Conservation (phyloP, 1,140 invertebrate species). For the Nasonia vitripennis region DNA sequence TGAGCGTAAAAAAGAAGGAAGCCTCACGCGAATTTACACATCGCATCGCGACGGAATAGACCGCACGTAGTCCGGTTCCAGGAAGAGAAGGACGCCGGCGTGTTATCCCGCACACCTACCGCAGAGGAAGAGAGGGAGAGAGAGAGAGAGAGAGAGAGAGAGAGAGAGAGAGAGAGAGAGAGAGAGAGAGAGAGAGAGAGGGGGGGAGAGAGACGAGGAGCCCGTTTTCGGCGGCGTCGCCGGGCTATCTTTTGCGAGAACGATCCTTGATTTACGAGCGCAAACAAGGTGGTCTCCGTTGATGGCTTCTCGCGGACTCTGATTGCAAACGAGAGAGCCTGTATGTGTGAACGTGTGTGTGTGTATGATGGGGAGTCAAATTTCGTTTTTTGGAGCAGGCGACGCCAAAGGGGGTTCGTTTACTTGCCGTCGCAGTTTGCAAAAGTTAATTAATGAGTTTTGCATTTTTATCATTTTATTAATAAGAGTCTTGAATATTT, state of each 20-base stretch:
- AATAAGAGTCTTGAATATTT: too few relatives aligned
- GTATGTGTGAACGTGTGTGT: not conserved
- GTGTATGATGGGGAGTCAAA: not conserved
- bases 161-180: not conserved
- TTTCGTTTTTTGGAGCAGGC: not conserved
- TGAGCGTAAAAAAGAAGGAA: not conserved
- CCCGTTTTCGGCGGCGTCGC: slow-evolving; percentile 28
- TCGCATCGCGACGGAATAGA: not conserved
- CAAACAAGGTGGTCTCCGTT: slow-evolving; percentile 59
- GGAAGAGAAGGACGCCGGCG: slow-evolving; percentile 11
- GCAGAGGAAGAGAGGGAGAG: slow-evolving; percentile 4
- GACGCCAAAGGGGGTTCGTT: not conserved
- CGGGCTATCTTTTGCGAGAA: slow-evolving; percentile 36
- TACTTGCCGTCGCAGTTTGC: not conserved
- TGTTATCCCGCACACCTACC: slow-evolving; percentile 46
- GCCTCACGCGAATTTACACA: slow-evolving; percentile 31
- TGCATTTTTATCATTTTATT: too few relatives aligned
- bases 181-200: not conserved
- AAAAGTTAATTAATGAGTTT: too few relatives aligned
- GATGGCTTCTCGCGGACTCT: slow-evolving; percentile 7
- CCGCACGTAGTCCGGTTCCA: slow-evolving; percentile 8
- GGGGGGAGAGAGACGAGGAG: not conserved
- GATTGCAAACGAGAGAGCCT: not conserved
- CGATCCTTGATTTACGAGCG: slow-evolving; percentile 58
- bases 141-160: not conserved